Percentiles rank a stretch among this genome's conserved stretches.
Conservation (phyloP, 2,113 vertebrate genomes). For the Ptychochromis oligacanthus region DNA sequence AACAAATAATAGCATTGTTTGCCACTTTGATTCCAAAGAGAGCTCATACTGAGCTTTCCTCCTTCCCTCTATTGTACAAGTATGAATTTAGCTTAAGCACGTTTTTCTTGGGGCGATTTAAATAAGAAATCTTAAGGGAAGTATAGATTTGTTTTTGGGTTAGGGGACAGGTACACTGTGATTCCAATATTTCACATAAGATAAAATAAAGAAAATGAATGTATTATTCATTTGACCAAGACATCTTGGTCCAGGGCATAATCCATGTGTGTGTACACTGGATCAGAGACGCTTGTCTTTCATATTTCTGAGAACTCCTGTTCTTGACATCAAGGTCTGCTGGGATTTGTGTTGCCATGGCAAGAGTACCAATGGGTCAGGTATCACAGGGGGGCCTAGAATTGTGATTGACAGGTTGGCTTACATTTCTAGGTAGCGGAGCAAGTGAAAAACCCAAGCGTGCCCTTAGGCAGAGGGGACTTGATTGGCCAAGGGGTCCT, state of each 20-base stretch:
- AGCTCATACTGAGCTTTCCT: constrained; percentile 29
- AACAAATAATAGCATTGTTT: constrained; percentile 57
- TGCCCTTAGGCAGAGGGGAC: constrained; percentile 27
- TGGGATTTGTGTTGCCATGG: constrained; percentile 68
- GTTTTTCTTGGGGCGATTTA: not conserved
- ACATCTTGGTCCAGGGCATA: constrained; percentile 24
- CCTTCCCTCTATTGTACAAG: not conserved
- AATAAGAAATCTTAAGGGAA: constrained; percentile 1
- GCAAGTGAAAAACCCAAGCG: constrained; percentile 12
- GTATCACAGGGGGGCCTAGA: constrained; percentile 23
- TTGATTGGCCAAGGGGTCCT: constrained; percentile 33
- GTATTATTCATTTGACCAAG: constrained; percentile 60
- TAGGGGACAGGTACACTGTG: not conserved
- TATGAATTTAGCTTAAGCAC: constrained; percentile 22
- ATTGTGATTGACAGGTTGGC: constrained; percentile 67
- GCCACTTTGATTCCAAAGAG: constrained; percentile 42
- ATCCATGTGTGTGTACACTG: constrained; percentile 8
- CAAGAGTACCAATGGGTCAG: constrained; percentile 58
- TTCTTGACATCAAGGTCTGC: constrained; percentile 70
- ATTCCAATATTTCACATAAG: not conserved
- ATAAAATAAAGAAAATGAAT: constrained; percentile 10
- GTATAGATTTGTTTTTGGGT: not conserved
- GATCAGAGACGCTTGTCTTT: constrained; percentile 64
- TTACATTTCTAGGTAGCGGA: constrained; percentile 34
- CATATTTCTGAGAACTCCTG: constrained; percentile 54